Evolutionary conservation across 2,113 vertebrate species (phyloP), one percentile per base, ranked within the genome.

Genomic region (Gambusia affinis): DNA sequence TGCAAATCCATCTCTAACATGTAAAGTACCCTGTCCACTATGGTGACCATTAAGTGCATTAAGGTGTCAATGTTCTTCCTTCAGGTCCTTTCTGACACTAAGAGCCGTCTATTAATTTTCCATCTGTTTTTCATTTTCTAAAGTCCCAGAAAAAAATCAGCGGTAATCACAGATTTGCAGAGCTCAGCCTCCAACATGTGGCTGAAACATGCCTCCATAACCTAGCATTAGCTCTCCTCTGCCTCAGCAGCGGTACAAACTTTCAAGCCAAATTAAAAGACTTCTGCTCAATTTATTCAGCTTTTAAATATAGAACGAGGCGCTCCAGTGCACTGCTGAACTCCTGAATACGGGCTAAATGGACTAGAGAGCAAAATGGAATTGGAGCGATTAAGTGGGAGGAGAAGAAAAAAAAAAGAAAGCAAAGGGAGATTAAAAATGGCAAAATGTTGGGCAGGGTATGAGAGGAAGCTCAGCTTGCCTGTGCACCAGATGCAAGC

Each of bases 311-410:
- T 71, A 84, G 85, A 47, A 70, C 1, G 7, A 75, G 54, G 60
- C 47, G 37, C 81, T 81, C 62, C 61, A 72, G 66, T 72, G 68
- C 79, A 78, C 80, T 68, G 63, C 37, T 80, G 78, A 85, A 85
- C 85, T 73, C 66, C 35, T 73, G 79, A 82, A 85, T 85, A 33
- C 71, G 76, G 72, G 73, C 81, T 83, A 81, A 86, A 88, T 57
- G 86, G 76, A 87, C 75, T 70, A 31, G 77, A 83, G 81, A 79
- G 83, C 84, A 76, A 62, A 89, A 86, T 85, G 83, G 83, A 82
- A 84, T 79, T 71, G 73, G 64, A 84, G 80, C 86, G 82, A 88
- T 90, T 87, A 84, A 70, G 33, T 19, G 47, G 39, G 39, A 42
- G 39, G 39, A 42, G 39, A 42, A 42, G 62, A 35, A 63, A 28